Conservation (phyloP, 2,888 invertebrate genomes). For the Synergus laeviventris region DNA sequence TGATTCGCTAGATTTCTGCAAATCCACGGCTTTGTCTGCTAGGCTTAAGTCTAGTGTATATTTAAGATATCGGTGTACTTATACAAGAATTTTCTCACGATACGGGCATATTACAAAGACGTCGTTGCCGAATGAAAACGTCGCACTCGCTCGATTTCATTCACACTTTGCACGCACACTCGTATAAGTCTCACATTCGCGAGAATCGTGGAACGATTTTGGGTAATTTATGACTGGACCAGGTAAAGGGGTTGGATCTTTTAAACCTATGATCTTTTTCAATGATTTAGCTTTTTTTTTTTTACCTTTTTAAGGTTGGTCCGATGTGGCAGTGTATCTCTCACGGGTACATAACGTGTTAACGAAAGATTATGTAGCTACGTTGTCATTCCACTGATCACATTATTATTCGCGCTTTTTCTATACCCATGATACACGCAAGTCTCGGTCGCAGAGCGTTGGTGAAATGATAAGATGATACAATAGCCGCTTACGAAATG, state of each 20-base stretch:
- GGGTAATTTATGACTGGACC: conserved; percentile 36
- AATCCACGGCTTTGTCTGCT: conserved; percentile 69
- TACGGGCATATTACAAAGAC: conserved; percentile 68
- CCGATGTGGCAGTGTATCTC: conserved; percentile 70
- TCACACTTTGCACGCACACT: conserved; percentile 50
- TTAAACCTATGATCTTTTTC: conserved; percentile 49
- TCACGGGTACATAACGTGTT: conserved; percentile 39
- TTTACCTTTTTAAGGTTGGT: conserved; percentile 56
- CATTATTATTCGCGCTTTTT: conserved; percentile 21
- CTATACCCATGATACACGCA: conserved; percentile 40
- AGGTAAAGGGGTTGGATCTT: conserved; percentile 49
- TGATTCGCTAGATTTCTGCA: conserved; percentile 49
- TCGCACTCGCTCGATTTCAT: conserved; percentile 53
- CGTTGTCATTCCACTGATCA: conserved; percentile 20
- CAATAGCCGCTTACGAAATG: not conserved
- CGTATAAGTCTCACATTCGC: conserved; percentile 44
- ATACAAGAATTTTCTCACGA: conserved; percentile 66
- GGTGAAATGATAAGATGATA: conserved; percentile 48
- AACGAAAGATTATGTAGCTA: conserved; percentile 20
- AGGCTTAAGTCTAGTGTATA: conserved; percentile 72
- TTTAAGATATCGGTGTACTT: conserved; percentile 72
- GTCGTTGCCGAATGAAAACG: conserved; percentile 70
- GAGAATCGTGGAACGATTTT: conserved; percentile 44
- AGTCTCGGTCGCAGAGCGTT: conserved; percentile 52
- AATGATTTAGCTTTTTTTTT: conserved; percentile 41